These are phyloP conservation scores for Gallinago nigripennis DNA, from an alignment of 2,797 vertebrate genomes.

Conservation along the genomic window DNA sequence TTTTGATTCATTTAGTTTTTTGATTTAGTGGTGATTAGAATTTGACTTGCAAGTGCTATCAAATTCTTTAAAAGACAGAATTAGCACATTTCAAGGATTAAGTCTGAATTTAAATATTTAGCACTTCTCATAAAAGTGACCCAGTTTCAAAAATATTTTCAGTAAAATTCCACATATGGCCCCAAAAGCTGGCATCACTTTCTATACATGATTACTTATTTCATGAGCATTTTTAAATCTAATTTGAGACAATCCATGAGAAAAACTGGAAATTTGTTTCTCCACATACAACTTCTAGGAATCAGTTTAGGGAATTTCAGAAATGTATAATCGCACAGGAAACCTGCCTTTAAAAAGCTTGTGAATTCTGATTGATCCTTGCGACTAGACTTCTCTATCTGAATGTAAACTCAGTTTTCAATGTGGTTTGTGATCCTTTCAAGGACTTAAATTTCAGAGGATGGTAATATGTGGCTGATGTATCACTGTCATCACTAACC, in stretches of 20 bases:
- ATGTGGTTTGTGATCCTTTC: not conserved
- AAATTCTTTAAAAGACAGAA: slow-evolving; percentile 34
- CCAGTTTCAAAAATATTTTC: slow-evolving; percentile 29
- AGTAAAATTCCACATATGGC: not conserved
- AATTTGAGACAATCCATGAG: not conserved
- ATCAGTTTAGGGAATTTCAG: not conserved
- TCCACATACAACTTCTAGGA: not conserved
- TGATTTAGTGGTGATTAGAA: not conserved
- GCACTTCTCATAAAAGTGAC: slow-evolving; percentile 9
- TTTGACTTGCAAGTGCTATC: not conserved
- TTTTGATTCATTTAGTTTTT: not conserved
- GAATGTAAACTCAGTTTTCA: not conserved
- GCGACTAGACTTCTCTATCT: not conserved
- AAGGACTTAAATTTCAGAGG: not conserved
- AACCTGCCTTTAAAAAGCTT: not conserved
- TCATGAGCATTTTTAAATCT: not conserved
- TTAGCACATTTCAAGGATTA: slow-evolving; percentile 45
- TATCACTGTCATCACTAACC: not conserved
- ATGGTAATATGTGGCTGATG: fast-evolving
- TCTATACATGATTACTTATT: not conserved
- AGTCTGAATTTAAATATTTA: slow-evolving; percentile 42
- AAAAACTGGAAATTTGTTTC: not conserved
- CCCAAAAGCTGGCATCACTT: not conserved
- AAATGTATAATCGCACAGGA: not conserved
- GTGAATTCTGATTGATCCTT: not conserved